phyloP scores from a whole-genome alignment of 2,888 invertebrate species.

The Cecidostiba fungosa region DNA sequence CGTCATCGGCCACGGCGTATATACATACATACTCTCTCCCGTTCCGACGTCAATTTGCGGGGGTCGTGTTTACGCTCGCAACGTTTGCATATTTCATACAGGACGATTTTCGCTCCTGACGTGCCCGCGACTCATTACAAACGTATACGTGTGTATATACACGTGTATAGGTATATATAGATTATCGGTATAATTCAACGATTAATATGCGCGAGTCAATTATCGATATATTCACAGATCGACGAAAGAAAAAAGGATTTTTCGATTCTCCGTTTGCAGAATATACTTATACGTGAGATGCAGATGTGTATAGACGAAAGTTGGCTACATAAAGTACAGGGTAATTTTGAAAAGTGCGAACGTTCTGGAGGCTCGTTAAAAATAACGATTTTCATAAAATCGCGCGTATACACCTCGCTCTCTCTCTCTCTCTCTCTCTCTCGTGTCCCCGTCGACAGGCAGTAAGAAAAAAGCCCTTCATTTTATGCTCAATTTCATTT shows the following conservation, averaged over 20 bases:
- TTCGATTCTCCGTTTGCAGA: too few relatives aligned
- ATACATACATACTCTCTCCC: background rate
- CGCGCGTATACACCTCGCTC: background rate
- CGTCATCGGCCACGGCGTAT: background rate
- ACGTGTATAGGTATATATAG: conserved; percentile 4
- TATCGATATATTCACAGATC: background rate
- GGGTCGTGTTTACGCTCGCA: background rate
- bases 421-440: too few relatives aligned
- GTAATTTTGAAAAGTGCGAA: too few relatives aligned
- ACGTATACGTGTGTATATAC: background rate
- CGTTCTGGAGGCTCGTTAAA: too few relatives aligned
- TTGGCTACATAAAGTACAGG: too few relatives aligned
- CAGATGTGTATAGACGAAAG: too few relatives aligned
- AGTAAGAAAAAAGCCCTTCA: too few relatives aligned
- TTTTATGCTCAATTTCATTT: too few relatives aligned
- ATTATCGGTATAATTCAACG: conserved; percentile 26
- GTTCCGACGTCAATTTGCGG: conserved; percentile 1
- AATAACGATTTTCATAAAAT: too few relatives aligned
- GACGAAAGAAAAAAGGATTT: too few relatives aligned
- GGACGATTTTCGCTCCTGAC: conserved; percentile 49
- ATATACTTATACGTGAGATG: too few relatives aligned
- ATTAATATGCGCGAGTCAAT: conserved; percentile 52
- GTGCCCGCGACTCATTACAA: conserved; percentile 58
- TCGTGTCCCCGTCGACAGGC: background rate
- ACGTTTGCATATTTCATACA: conserved; percentile 61